Conservation (phyloP, 1,140 invertebrate genomes). For the Gonioctena quinquepunctata region DNA sequence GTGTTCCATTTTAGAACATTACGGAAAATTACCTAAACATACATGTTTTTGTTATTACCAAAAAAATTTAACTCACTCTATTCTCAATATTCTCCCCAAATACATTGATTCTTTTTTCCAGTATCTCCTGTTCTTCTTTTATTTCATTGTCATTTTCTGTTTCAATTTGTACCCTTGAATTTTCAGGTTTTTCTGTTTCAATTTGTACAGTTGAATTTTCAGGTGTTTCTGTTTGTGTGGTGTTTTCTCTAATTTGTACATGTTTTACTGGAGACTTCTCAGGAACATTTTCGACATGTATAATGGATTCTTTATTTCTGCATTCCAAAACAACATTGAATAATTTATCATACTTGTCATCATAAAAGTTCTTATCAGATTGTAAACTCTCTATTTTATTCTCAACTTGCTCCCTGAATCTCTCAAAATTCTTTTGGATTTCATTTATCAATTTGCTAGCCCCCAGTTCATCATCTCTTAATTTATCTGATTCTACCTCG, state of each 20-base stretch:
- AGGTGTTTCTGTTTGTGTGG: constrained; percentile 33
- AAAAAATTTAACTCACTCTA: too few relatives aligned
- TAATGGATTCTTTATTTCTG: constrained; percentile 22
- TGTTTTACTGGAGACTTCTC: background rate
- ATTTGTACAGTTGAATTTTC: constrained; percentile 22
- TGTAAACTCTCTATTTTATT: constrained; percentile 46
- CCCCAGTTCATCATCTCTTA: constrained; percentile 22
- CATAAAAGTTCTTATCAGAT: constrained; percentile 42
- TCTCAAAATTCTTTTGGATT: constrained; percentile 49
- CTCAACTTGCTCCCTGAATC: constrained; percentile 45
- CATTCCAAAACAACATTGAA: constrained; percentile 38
- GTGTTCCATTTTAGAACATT: too few relatives aligned
- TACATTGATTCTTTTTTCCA: constrained; percentile 12
- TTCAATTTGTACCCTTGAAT: constrained; percentile 20
- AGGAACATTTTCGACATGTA: background rate
- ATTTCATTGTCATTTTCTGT: background rate
- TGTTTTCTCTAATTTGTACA: constrained; percentile 21
- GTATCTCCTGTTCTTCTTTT: background rate
- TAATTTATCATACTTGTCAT: constrained; percentile 48
- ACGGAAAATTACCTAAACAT: too few relatives aligned
- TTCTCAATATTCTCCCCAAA: constrained; percentile 6
- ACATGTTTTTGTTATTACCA: too few relatives aligned
- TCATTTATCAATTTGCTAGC: constrained; percentile 29
- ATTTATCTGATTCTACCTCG: constrained; percentile 26
- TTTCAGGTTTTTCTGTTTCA: constrained; percentile 23